Evolutionary conservation across 1,140 invertebrate species (phyloP).

Genomic region (Maniola jurtina): DNA sequence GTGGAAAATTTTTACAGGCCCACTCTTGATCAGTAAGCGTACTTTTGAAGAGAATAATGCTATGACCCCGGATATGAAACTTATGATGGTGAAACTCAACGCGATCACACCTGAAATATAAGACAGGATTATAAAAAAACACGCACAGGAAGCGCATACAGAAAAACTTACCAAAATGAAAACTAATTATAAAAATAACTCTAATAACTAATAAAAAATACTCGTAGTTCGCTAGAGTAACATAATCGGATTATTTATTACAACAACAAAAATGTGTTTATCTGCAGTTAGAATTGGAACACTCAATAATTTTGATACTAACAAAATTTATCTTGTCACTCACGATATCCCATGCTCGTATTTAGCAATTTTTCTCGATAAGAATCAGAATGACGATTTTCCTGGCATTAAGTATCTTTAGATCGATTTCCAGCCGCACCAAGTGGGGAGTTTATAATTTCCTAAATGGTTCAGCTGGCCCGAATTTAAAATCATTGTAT

Average conservation of each 20-base stretch:
- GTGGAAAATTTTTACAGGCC: slow-evolving; percentile 65
- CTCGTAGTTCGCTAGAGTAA: not conserved
- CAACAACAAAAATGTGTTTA: slow-evolving; percentile 8
- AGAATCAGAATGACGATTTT: not conserved
- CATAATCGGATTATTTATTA: not conserved
- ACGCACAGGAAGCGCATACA: no score
- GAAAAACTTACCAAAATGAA: no score
- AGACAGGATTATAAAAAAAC: not conserved
- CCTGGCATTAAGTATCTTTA: no score
- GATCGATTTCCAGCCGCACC: no score
- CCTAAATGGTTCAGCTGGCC: no score
- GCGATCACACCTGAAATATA: slow-evolving; percentile 68
- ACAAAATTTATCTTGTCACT: slow-evolving; percentile 14
- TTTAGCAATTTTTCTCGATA: slow-evolving; percentile 6
- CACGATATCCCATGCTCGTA: not conserved
- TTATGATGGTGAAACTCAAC: slow-evolving; percentile 59
- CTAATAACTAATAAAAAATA: no score
- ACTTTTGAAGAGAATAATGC: slow-evolving; percentile 71
- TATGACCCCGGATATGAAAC: slow-evolving; percentile 62
- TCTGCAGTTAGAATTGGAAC: slow-evolving; percentile 10
- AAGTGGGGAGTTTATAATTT: no score
- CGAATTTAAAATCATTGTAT: no score
- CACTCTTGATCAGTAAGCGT: slow-evolving; percentile 55
- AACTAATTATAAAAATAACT: no score
- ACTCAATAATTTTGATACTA: slow-evolving; percentile 8